A percentile compares a stretch with the other conserved stretches of the same genome.
Conservation (phyloP, 2,797 vertebrate species). For the Coccyzus lansbergi region DNA sequence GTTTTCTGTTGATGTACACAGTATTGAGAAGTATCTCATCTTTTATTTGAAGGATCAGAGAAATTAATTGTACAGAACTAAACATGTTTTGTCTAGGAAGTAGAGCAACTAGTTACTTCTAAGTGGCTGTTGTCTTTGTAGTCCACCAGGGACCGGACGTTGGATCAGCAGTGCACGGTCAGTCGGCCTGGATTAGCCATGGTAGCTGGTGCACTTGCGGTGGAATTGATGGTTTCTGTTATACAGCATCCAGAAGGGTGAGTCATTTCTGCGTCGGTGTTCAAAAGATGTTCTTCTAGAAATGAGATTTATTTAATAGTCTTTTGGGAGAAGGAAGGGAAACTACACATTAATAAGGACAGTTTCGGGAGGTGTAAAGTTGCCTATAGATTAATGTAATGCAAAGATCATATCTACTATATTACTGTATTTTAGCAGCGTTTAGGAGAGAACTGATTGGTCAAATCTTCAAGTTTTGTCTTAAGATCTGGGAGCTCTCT, state of each 20-base stretch:
- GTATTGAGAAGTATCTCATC: not conserved
- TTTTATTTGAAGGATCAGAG: not conserved
- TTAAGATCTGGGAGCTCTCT: not conserved
- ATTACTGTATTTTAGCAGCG: not conserved
- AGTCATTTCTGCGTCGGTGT: slow-evolving; percentile 43
- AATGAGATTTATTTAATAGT: not conserved
- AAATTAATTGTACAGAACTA: not conserved
- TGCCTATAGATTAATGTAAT: not conserved
- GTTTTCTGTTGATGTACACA: rapidly evolving
- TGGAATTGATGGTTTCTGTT: slow-evolving; percentile 96
- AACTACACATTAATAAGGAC: not conserved
- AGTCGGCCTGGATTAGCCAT: slow-evolving; percentile 94
- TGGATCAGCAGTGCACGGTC: slow-evolving; percentile 98
- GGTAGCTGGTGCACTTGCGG: slow-evolving; percentile 94
- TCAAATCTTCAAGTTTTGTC: not conserved
- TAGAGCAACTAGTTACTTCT: not conserved
- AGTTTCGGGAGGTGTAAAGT: not conserved
- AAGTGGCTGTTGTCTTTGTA: slow-evolving; percentile 54
- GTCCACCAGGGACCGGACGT: slow-evolving; percentile 94
- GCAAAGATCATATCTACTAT: not conserved
- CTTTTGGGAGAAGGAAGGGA: not conserved
- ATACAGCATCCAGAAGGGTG: slow-evolving; percentile 96
- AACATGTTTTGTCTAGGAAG: not conserved
- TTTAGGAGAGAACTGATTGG: not conserved
- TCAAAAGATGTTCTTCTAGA: not conserved